A percentile compares a stretch with the other conserved stretches of the same genome.
Evolutionary conservation across 2,113 vertebrate genomes (phyloP).

Genomic region (Poecilia latipinna): DNA sequence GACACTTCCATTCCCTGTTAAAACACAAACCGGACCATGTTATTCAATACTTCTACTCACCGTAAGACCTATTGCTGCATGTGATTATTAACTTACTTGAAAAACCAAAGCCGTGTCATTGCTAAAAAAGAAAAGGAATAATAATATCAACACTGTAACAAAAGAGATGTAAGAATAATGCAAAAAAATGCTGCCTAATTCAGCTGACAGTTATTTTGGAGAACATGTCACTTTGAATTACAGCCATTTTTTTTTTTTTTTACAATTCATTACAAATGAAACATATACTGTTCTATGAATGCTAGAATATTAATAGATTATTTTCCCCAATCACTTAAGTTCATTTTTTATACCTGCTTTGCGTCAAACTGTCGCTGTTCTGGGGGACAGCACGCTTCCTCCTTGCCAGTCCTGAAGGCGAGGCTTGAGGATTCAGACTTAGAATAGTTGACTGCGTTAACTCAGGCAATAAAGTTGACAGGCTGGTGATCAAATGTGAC

Average conservation of each 20-base stretch:
- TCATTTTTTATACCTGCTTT: slow-evolving; percentile 40
- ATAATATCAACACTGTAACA: not conserved
- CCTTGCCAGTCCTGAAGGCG: not conserved
- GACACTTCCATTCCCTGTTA: slow-evolving; percentile 54
- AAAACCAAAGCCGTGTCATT: slow-evolving; percentile 4
- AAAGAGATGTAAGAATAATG: not conserved
- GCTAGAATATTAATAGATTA: not conserved
- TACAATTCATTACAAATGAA: not conserved
- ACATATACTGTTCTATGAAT: not conserved
- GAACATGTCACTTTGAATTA: not conserved
- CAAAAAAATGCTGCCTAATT: not conserved
- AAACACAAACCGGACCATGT: slow-evolving; percentile 4
- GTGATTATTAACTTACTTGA: slow-evolving; percentile 51
- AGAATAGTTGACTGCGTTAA: accelerated
- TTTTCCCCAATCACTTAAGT: not conserved
- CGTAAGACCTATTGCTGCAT: not conserved
- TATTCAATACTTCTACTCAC: not conserved
- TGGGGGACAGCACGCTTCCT: not conserved
- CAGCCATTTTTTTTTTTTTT: not conserved
- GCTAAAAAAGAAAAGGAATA: slow-evolving; percentile 10
- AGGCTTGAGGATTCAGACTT: no score
- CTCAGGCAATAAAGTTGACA: not conserved
- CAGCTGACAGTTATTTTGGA: not conserved
- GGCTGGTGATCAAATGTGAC: not conserved
- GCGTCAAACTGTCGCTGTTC: not conserved